Percentiles rank a stretch among this genome's conserved stretches.
These are phyloP conservation scores for Glaucopsyche alexis DNA, from an alignment of 2,888 invertebrate genomes.

Conservation along the genomic window DNA sequence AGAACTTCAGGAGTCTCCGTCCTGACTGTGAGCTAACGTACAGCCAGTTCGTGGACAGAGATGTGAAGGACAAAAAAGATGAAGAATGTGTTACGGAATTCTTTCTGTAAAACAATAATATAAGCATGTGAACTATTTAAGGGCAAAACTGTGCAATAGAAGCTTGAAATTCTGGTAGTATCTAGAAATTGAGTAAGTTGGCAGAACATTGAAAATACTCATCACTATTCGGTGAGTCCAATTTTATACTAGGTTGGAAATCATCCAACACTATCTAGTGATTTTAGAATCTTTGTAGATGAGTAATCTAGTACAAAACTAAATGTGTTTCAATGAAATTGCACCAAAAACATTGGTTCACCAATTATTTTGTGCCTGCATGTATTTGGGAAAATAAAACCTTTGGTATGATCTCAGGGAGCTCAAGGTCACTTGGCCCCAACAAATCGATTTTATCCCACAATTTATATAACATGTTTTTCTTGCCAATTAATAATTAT, in stretches of 20 bases:
- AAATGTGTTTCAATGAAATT: not conserved
- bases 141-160: slow-evolving; percentile 25
- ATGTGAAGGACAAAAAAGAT: slow-evolving; percentile 23
- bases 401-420: slow-evolving; percentile 13
- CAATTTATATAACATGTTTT: too few relatives aligned
- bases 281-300: slow-evolving; percentile 10
- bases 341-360: not conserved
- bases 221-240: not conserved
- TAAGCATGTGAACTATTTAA: not conserved
- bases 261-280: not conserved
- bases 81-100: slow-evolving; percentile 24
- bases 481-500: too few relatives aligned
- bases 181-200: not conserved
- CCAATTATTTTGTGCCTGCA: not conserved
- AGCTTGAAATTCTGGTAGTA: not conserved
- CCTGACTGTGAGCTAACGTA: slow-evolving; percentile 78
- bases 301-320: slow-evolving; percentile 10
- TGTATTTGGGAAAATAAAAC: not conserved
- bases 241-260: slow-evolving; percentile 7
- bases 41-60: slow-evolving; percentile 43
- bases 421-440: not conserved
- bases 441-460: not conserved
- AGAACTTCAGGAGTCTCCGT: slow-evolving; percentile 78
- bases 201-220: not conserved
- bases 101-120: slow-evolving; percentile 17